Percentiles rank a stretch among this genome's conserved stretches.
Conservation (phyloP, 1,140 invertebrate species). For the Lepidurus apus region DNA sequence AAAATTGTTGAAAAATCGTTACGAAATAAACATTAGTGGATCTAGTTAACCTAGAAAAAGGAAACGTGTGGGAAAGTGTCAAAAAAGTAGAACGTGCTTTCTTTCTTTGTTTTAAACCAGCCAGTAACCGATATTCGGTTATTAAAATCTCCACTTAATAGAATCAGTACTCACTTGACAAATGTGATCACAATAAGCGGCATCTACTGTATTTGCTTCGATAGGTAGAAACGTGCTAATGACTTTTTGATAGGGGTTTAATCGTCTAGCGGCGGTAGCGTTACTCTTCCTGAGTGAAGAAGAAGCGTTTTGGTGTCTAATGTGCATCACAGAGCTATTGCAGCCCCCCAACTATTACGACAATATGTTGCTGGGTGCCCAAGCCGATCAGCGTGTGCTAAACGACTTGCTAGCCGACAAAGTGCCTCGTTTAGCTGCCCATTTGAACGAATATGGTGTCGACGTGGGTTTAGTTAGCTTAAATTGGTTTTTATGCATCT, state of each 20-base stretch:
- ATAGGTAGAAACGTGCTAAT: not conserved
- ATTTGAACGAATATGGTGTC: conserved; percentile 49
- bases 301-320: conserved; percentile 57
- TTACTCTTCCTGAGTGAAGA: conserved; percentile 54
- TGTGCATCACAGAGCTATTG: conserved; percentile 52
- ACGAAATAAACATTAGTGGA: too few species aligned
- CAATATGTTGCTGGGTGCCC: conserved; percentile 49
- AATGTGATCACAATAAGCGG: too few species aligned
- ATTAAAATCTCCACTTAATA: too few species aligned
- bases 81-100: too few species aligned
- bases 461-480: conserved; percentile 54
- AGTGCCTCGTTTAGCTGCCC: conserved; percentile 48
- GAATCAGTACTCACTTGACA: too few species aligned
- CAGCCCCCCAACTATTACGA: conserved; percentile 54
- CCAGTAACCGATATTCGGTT: too few species aligned
- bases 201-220: too few species aligned
- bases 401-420: conserved; percentile 54
- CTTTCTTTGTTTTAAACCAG: too few species aligned
- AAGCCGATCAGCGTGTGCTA: conserved; percentile 51
- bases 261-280: conserved; percentile 53
- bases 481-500: conserved; percentile 57
- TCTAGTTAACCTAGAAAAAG: too few species aligned
- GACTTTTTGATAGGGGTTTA: conserved; percentile 49
- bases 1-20: too few species aligned
- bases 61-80: too few species aligned